phyloP scores from a whole-genome alignment of 2,113 vertebrate species.

The Myrmecophaga tridactyla region DNA sequence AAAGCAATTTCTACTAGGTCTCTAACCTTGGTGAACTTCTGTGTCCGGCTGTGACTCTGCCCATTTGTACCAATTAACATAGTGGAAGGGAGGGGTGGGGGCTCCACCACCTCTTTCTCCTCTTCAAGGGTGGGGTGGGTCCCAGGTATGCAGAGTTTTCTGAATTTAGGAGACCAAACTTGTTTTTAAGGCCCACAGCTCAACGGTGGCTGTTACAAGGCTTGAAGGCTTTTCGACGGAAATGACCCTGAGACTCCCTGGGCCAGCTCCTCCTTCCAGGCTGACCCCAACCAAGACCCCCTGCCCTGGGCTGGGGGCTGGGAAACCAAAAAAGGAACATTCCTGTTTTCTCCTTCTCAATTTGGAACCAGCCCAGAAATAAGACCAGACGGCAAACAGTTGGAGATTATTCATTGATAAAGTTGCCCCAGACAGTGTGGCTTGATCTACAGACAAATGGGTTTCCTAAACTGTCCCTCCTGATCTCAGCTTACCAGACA shows the following conservation, averaged over 20 bases:
- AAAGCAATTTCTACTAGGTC: background rate
- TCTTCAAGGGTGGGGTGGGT: background rate
- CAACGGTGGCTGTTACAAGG: background rate
- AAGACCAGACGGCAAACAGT: background rate
- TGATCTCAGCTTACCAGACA: background rate
- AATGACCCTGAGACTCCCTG: background rate
- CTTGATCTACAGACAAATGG: slow-evolving; percentile 11
- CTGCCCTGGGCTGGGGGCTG: background rate
- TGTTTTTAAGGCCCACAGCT: background rate
- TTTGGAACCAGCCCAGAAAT: slow-evolving; percentile 29
- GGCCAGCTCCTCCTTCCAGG: background rate
- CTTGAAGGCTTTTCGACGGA: background rate
- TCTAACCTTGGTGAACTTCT: background rate
- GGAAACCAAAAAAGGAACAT: background rate
- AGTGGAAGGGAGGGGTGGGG: background rate
- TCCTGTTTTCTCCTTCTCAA: slow-evolving; percentile 14
- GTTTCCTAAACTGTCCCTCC: background rate
- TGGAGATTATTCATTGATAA: background rate
- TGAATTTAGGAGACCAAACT: background rate
- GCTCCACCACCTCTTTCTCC: background rate
- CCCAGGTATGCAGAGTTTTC: background rate
- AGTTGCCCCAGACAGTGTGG: background rate
- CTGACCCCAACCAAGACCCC: background rate
- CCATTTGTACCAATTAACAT: background rate
- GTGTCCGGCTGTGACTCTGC: background rate